phyloP scores from a whole-genome alignment of 2,113 vertebrate genomes.

The Cyanistes caeruleus region DNA sequence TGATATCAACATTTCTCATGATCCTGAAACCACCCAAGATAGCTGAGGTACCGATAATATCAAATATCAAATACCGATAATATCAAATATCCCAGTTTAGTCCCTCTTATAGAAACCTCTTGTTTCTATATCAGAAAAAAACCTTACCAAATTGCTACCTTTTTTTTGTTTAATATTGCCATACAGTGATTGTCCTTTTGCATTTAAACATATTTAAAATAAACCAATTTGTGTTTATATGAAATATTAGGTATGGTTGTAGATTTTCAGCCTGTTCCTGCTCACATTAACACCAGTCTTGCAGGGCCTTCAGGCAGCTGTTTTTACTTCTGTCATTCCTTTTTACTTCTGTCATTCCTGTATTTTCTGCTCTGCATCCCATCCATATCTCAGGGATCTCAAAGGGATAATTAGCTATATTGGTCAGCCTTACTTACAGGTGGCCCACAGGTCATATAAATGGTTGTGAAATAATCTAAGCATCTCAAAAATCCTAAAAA shows the following conservation, averaged over 20 bases:
- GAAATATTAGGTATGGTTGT: not conserved
- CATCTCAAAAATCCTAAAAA: not conserved
- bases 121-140: not conserved
- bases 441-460: not conserved
- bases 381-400: not conserved
- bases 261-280: not conserved
- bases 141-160: fast-evolving
- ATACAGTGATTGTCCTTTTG: not conserved
- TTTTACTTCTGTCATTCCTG: not conserved
- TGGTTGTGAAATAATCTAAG: not conserved
- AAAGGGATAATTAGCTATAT: not conserved
- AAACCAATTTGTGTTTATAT: not conserved
- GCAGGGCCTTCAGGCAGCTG: not conserved
- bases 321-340: not conserved
- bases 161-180: not conserved
- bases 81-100: not conserved
- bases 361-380: not conserved
- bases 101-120: not conserved
- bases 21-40: not conserved
- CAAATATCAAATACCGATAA: not conserved
- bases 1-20: not conserved
- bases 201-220: not conserved
- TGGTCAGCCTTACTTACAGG: not conserved
- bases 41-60: not conserved
- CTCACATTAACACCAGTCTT: not conserved